Base-by-base conservation (phyloP, 2,113 vertebrate species). In the Coreoperca whiteheadi region DNA sequence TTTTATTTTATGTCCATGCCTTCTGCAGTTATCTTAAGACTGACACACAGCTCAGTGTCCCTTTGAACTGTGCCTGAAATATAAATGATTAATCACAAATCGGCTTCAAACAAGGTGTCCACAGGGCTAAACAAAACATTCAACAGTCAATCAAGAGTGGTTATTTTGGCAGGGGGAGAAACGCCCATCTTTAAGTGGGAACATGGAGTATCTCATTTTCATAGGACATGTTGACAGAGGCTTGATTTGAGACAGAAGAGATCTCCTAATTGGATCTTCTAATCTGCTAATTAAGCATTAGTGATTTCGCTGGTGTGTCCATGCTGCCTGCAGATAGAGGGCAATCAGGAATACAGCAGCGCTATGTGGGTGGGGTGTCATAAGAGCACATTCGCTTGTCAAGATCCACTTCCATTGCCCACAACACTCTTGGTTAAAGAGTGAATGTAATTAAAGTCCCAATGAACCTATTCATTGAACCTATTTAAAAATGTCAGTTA, bases 181-280 rank as follows among this genome's bases (percentile, higher is more conserved):
- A 67, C 32, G 60, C 74, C 77, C 74, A 83, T 81, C 74, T 85
- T n/a, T 65, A 81, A 74, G 82, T 74, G 64, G 69, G 43, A 63
- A 61, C 11, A 60, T 53, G 74, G 84, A 91, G 83, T 89, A 86
- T 93, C 89, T 94, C 88, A 92, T 94, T 94, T 93, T 91, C 88
- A 92, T 91, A 87, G 87, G 89, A 88, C 90, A 82, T 88, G 89
- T 90, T 93, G 88, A 90, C 87, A 64, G 72, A 80, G 67, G 81
- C 77, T 67, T 86, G 93, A 93, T 95, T 88, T 81, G 82, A 90
- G 83, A 91, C 92, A 88, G 93, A 92, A 89, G 91, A 95, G 92
- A 96, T 95, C 94, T 94, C 71, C 91, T 95, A 95, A 96, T 95
- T 94, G 93, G 95, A 95, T 95, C 93, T 94, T 78, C 90, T 94